These are phyloP conservation scores for Diplogasteroides magnus DNA, from an alignment of 1,140 invertebrate genomes.

Conservation along the genomic window DNA sequence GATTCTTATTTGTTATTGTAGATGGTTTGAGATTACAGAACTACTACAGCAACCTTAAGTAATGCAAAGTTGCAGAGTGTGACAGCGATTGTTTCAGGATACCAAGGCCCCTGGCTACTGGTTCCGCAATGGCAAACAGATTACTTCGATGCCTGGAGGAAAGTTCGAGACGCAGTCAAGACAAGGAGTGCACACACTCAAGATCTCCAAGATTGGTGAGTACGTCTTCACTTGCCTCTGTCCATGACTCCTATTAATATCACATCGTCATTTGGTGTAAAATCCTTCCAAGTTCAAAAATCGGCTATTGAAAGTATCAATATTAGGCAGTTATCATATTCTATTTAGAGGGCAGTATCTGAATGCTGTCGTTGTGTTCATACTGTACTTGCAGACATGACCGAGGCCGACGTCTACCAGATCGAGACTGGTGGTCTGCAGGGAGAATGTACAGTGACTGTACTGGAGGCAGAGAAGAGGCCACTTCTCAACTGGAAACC, in stretches of 20 bases:
- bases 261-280: too few species aligned
- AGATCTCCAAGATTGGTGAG: constrained; percentile 47
- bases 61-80: too few species aligned
- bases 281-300: too few species aligned
- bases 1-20: not conserved
- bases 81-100: too few species aligned
- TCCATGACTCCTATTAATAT: not conserved
- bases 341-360: too few species aligned
- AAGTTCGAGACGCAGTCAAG: constrained; percentile 52
- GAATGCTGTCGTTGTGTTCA: too few species aligned
- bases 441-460: constrained; percentile 43
- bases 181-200: constrained; percentile 47
- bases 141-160: constrained; percentile 53
- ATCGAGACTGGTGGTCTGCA: constrained; percentile 50
- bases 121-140: constrained; percentile 50
- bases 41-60: not conserved
- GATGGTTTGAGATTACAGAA: not conserved
- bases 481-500: constrained; percentile 53
- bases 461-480: constrained; percentile 49
- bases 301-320: not conserved
- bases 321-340: too few species aligned
- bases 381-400: too few species aligned
- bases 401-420: constrained; percentile 51
- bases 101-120: constrained; percentile 51
- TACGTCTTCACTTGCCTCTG: too few species aligned